These are phyloP conservation scores for Pammene aurita DNA, from an alignment of 2,888 invertebrate genomes.

Conservation along the genomic window DNA sequence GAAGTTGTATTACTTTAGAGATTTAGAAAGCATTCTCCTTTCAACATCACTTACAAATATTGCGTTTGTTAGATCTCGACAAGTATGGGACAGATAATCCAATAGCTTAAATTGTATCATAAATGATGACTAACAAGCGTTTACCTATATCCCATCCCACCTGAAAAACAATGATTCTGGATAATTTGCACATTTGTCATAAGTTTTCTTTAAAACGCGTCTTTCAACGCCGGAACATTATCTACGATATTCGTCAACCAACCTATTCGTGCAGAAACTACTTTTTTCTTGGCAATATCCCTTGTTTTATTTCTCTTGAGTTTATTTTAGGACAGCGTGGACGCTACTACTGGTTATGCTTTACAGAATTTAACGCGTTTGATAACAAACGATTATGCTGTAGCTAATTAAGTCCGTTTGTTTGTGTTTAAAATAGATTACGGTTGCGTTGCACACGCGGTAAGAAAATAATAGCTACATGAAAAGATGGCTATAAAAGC, in stretches of 20 bases:
- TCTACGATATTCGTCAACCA: slow-evolving; percentile 41
- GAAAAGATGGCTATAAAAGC: not conserved
- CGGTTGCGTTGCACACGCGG: not conserved
- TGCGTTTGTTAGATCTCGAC: too few relatives aligned
- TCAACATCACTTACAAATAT: not conserved
- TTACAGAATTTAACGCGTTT: slow-evolving; percentile 41
- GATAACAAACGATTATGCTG: slow-evolving; percentile 37
- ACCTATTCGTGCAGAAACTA: slow-evolving; percentile 50
- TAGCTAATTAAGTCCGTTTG: slow-evolving; percentile 31
- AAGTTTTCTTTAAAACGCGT: slow-evolving; percentile 49
- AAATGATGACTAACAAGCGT: slow-evolving; percentile 10
- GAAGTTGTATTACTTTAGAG: too few relatives aligned
- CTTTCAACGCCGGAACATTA: slow-evolving; percentile 54
- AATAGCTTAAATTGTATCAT: too few relatives aligned
- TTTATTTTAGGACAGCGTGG: slow-evolving; percentile 64
- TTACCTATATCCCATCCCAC: slow-evolving; percentile 1
- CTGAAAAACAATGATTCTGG: slow-evolving; percentile 5
- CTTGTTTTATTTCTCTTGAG: slow-evolving; percentile 62
- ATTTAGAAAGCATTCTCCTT: not conserved
- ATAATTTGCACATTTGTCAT: slow-evolving; percentile 53
- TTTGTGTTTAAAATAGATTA: slow-evolving; percentile 30
- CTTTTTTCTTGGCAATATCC: slow-evolving; percentile 72
- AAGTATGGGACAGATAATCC: too few relatives aligned
- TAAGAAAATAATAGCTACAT: not conserved
- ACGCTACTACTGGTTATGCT: slow-evolving; percentile 57